A percentile compares a stretch with the other conserved stretches of the same genome.
These are phyloP conservation scores for zebrafish (Danio rerio) DNA, from an alignment of 2,113 vertebrate species.

Conservation along the genomic window GRCz12tu NC_133185.1:50352501-50353000, in stretches of 20 bases:
- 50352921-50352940: slow-evolving; percentile 19
- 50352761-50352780: neutral
- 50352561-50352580: neutral
- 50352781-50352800: neutral
- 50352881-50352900: slow-evolving; percentile 28
- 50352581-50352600: neutral
- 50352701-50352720: too few species aligned
- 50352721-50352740: too few species aligned
- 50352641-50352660: neutral
- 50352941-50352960: slow-evolving; percentile 16
- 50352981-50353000: slow-evolving; percentile 31
- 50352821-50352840: neutral
- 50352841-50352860: slow-evolving; percentile 31
- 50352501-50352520: slow-evolving; percentile 27
- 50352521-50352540: slow-evolving; percentile 11
- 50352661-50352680: neutral
- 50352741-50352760: neutral
- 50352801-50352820: neutral
- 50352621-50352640: neutral
- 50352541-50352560: slow-evolving; percentile 5
- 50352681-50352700: neutral
- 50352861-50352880: slow-evolving; percentile 36
- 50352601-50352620: neutral
- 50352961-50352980: slow-evolving; percentile 50
- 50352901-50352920: slow-evolving; percentile 23